These are phyloP conservation scores for Anisognathus igniventris DNA, from an alignment of 2,797 vertebrate genomes.

Conservation along the genomic window DNA sequence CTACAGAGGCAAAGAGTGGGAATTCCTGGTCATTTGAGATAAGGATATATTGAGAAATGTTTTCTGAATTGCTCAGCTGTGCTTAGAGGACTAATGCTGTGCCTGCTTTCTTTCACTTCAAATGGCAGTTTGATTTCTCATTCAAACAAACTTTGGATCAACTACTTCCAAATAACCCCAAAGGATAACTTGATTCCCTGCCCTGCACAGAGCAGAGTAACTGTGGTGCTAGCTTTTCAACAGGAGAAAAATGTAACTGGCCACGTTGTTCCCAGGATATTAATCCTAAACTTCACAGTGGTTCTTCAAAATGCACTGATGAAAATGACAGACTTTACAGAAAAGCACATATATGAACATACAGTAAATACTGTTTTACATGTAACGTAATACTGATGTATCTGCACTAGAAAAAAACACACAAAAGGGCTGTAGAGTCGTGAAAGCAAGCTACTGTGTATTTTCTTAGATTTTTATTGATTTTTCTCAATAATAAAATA, in stretches of 20 bases:
- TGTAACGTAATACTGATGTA: neutral
- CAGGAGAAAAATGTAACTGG: conserved; percentile 49
- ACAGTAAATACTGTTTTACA: conserved; percentile 9
- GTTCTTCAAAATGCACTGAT: neutral
- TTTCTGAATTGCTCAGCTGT: neutral
- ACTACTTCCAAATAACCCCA: neutral
- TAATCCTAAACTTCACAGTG: conserved; percentile 1
- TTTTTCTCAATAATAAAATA: conserved; percentile 80
- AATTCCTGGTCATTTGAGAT: neutral
- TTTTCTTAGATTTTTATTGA: conserved; percentile 79
- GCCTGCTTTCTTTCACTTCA: neutral
- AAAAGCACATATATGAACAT: conserved; percentile 34
- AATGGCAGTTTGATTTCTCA: neutral
- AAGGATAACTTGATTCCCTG: neutral
- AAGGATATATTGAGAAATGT: neutral
- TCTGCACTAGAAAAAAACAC: conserved; percentile 69
- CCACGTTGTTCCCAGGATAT: neutral
- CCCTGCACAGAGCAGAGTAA: fast-evolving
- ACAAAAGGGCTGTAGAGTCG: conserved; percentile 69
- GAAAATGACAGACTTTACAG: conserved; percentile 14
- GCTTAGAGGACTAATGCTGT: neutral
- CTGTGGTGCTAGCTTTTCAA: conserved; percentile 26
- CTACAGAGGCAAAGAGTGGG: neutral
- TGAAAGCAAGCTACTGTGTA: conserved; percentile 71
- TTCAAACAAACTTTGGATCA: neutral